A percentile compares a stretch with the other conserved stretches of the same genome.
These are phyloP conservation scores for Heliconius erato DNA, from an alignment of 2,888 invertebrate genomes.

Conservation along the genomic window DNA sequence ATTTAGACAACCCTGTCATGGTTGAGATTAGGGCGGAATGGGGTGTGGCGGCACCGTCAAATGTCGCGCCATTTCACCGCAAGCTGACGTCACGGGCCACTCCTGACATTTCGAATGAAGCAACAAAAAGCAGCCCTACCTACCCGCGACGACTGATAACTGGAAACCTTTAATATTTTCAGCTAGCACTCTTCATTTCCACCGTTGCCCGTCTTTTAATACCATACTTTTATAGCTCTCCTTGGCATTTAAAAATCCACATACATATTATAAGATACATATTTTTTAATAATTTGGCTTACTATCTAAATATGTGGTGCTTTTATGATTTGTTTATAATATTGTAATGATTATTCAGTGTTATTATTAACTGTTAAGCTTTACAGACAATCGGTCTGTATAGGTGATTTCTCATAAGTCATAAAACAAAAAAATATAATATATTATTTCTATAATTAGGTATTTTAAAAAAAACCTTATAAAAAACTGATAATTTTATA, in stretches of 20 bases:
- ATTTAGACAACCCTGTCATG: slow-evolving; percentile 74
- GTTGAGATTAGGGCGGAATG: slow-evolving; percentile 80
- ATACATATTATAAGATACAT: neutral
- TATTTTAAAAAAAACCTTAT: neutral
- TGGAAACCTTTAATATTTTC: slow-evolving; percentile 75
- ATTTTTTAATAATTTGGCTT: neutral
- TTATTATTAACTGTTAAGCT: neutral
- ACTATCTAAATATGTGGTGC: neutral
- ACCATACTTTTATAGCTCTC: slow-evolving; percentile 58
- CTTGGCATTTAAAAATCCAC: slow-evolving; percentile 75
- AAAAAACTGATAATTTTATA: neutral
- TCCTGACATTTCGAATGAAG: slow-evolving; percentile 82
- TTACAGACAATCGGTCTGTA: neutral
- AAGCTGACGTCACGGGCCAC: slow-evolving; percentile 81
- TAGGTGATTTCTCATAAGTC: neutral
- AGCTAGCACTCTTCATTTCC: slow-evolving; percentile 73
- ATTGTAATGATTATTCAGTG: neutral
- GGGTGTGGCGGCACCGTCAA: slow-evolving; percentile 79
- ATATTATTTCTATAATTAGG: neutral
- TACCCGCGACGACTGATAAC: slow-evolving; percentile 75
- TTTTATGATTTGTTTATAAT: neutral
- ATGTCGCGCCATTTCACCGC: slow-evolving; percentile 82
- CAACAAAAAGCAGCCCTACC: slow-evolving; percentile 81
- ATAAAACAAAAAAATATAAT: too few species aligned
- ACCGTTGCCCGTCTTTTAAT: slow-evolving; percentile 62